phyloP scores from a whole-genome alignment of 2,888 invertebrate genomes.

The Dynastes grantii region DNA sequence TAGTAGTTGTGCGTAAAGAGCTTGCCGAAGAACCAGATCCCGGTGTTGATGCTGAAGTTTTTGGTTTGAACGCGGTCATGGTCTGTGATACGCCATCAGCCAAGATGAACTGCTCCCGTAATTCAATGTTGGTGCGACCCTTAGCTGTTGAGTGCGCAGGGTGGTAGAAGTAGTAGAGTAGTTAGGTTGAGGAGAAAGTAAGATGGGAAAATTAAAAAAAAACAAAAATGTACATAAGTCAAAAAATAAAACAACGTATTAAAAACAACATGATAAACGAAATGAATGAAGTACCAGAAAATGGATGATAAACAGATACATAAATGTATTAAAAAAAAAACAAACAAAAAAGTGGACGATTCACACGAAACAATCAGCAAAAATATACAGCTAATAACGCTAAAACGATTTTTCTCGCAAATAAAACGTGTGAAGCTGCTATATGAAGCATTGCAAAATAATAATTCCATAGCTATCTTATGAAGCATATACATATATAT shows the following conservation, averaged over 20 bases:
- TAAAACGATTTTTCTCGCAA: slow-evolving; percentile 8
- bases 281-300: slow-evolving; percentile 23
- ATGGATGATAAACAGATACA: slow-evolving; percentile 12
- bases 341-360: not conserved
- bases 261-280: slow-evolving; percentile 39
- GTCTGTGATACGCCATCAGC: slow-evolving; percentile 99
- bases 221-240: slow-evolving; percentile 56
- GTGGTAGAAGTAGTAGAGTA: slow-evolving; percentile 51
- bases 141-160: slow-evolving; percentile 81
- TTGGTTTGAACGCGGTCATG: slow-evolving; percentile 98
- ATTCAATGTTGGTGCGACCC: slow-evolving; percentile 99
- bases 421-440: slow-evolving; percentile 19
- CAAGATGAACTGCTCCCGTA: slow-evolving; percentile 98
- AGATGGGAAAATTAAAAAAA: slow-evolving; percentile 55
- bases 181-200: slow-evolving; percentile 53
- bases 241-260: slow-evolving; percentile 50
- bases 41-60: slow-evolving; percentile 79
- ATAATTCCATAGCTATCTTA: not conserved
- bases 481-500: not conserved
- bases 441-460: slow-evolving; percentile 7
- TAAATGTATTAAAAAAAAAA: slow-evolving; percentile 7
- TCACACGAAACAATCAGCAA: slow-evolving; percentile 2
- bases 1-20: slow-evolving; percentile 77
- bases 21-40: slow-evolving; percentile 69
- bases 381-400: not conserved